Base-by-base conservation (phyloP, 1,140 invertebrate species). In the Conus ventricosus region DNA sequence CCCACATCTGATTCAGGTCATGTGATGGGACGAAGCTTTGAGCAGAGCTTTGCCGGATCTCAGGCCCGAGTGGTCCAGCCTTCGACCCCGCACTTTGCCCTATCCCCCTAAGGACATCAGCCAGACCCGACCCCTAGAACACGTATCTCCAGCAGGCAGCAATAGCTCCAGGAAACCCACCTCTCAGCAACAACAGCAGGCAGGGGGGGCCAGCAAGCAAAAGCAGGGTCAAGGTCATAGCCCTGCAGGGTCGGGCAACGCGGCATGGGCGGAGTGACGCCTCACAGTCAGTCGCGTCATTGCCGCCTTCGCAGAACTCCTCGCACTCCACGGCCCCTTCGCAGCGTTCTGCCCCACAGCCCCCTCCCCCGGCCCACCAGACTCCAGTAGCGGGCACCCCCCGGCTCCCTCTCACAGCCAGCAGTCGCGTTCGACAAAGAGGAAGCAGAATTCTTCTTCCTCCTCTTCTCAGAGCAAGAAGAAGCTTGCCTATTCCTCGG, bases 381-480 rank as follows among this genome's bases (percentile, higher is more conserved):
- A 87, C 85, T 87, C 85, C 71, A 71, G 71, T 2, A 87, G 75
- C 75, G 75, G 85, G 11, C 88, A 88, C n/a, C 75, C 55, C n/a
- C 76, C 89, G 11, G 57, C 67, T 15, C 81, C 54, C 7, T 57
- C 78, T 25, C 78, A 71, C 57, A 15, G 84, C 85, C 60, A 87
- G 60, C 78, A 84, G 84, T 82, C 84, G 63, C 82, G 85, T 2
- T 85, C 63, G 15, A 85, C 89, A 27, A 88, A 91, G 57, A 90
- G 92, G 55, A 76, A 87, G 85, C 81, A 88, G 75, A 60, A 60
- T 15, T 15, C 87, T 13, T 85, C 84, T 5, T 90, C 91, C 23
- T 91, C 88, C 6, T 85, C 88, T 23, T 91, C 91, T 20, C 89
- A 90, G 87, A 91, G 90, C 67, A 93, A 93, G 87, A 93, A 92